Evolutionary conservation across 2,113 vertebrate species (phyloP), one percentile per base, ranked within the genome.

Genomic region (Ranitomeya variabilis): DNA sequence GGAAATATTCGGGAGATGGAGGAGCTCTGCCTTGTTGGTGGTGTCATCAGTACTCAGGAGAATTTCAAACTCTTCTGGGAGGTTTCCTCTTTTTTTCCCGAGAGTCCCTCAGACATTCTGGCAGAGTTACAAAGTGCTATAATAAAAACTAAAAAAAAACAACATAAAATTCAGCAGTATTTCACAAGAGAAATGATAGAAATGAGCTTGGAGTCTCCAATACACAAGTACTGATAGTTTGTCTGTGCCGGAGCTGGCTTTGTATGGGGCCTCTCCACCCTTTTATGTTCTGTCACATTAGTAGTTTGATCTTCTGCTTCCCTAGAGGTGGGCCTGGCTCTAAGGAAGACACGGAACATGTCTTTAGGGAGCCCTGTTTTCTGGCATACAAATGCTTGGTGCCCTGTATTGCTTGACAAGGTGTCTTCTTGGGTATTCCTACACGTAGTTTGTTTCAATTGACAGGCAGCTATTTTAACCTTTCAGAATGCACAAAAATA

Each of bases 261-360:
- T 86, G 51, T 62, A 64, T 37, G 62, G 85, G 51, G n/a, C 78
- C 66, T 69, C 45, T 87, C 74, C 57, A 18, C 86, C 86, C 86
- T 87, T 81, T 81, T 54, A 87, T 45, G 86, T 73, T 87, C 86
- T 81, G 78, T 71, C 78, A 71, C 78, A 87, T 81, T 81, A 82
- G 54, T 51, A 81, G 52, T 26, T 82, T 55, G 66, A 73, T 87
- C 86, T 73, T 82, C 45, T 59, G 45, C 86, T 81, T 87, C 86
- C 79, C 86, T 87, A 74, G 78, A 82, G 78, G 78, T 23, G 60
- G 19, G 52, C 23, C 23, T 79, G 80, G 86, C 26, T 82, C 79
- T 82, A 23, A 74, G 79, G 66, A 87, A 87, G 79, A 57, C 37
- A 73, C 79, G 82, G 57, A 15, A 82, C 86, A 82, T 45, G 31